Percentiles rank a stretch among this genome's conserved stretches.
Conservation (phyloP, 1,140 invertebrate species). For the Eriosoma lanigerum region DNA sequence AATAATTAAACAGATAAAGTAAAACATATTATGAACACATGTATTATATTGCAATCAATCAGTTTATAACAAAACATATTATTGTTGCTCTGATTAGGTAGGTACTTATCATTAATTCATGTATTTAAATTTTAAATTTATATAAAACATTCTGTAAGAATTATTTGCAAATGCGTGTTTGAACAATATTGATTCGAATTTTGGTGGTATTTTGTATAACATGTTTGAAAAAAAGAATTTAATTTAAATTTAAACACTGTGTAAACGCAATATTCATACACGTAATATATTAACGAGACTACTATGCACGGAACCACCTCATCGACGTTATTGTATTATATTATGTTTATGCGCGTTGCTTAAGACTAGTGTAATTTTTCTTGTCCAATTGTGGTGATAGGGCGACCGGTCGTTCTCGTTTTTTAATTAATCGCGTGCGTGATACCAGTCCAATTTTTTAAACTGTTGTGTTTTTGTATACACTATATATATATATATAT, state of each 20-base stretch:
- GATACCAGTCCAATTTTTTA: background rate
- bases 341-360: background rate
- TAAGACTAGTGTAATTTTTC: background rate
- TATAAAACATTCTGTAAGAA: background rate
- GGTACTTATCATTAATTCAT: background rate
- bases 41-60: too few species aligned
- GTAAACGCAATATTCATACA: too few species aligned
- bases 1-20: too few species aligned
- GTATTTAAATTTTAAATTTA: slow-evolving; percentile 31
- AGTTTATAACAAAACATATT: too few species aligned
- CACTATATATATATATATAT: too few species aligned
- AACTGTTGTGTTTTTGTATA: background rate
- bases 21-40: too few species aligned
- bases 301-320: background rate
- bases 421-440: slow-evolving; percentile 24
- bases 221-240: slow-evolving; percentile 5
- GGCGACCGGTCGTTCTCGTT: slow-evolving; percentile 27
- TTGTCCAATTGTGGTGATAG: background rate
- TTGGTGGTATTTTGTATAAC: slow-evolving; percentile 1
- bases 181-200: background rate
- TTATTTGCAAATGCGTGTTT: background rate
- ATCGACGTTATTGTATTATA: background rate
- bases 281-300: background rate
- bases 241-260: background rate
- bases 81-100: too few species aligned